phyloP scores from a whole-genome alignment of 2,888 invertebrate genomes.

The Idaea straminata region DNA sequence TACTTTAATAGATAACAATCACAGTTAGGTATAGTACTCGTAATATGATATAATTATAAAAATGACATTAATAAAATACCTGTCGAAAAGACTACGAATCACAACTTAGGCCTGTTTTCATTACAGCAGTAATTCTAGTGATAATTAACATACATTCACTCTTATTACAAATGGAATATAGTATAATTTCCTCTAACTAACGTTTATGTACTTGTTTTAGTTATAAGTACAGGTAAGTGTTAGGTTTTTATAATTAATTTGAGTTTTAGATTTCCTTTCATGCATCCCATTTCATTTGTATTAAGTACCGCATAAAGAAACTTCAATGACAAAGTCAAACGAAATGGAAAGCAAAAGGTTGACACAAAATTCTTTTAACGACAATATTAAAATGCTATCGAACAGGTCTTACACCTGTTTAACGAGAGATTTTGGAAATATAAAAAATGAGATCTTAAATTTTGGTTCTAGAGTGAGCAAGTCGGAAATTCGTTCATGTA shows the following conservation, averaged over 20 bases:
- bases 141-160: slow-evolving; percentile 67
- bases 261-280: slow-evolving; percentile 30
- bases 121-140: slow-evolving; percentile 58
- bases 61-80: slow-evolving; percentile 60
- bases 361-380: slow-evolving; percentile 4
- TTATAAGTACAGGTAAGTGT: slow-evolving; percentile 57
- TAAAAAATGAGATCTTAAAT: slow-evolving; percentile 73
- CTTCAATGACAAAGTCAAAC: slow-evolving; percentile 24
- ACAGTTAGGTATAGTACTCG: slow-evolving; percentile 50
- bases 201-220: slow-evolving; percentile 71
- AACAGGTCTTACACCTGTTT: slow-evolving; percentile 27
- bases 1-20: slow-evolving; percentile 54
- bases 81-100: slow-evolving; percentile 72
- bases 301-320: slow-evolving; percentile 27
- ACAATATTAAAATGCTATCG: slow-evolving; percentile 28
- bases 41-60: slow-evolving; percentile 50
- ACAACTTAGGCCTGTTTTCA: slow-evolving; percentile 67
- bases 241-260: slow-evolving; percentile 42
- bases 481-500: slow-evolving; percentile 66
- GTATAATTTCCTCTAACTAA: slow-evolving; percentile 64
- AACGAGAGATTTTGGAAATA: slow-evolving; percentile 32
- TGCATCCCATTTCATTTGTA: slow-evolving; percentile 39
- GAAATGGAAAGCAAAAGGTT: slow-evolving; percentile 12
- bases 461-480: slow-evolving; percentile 75
- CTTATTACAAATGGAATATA: slow-evolving; percentile 70